Evolutionary conservation across 2,797 vertebrate genomes (phyloP).

Genomic region (Ambastaia sidthimunki): DNA sequence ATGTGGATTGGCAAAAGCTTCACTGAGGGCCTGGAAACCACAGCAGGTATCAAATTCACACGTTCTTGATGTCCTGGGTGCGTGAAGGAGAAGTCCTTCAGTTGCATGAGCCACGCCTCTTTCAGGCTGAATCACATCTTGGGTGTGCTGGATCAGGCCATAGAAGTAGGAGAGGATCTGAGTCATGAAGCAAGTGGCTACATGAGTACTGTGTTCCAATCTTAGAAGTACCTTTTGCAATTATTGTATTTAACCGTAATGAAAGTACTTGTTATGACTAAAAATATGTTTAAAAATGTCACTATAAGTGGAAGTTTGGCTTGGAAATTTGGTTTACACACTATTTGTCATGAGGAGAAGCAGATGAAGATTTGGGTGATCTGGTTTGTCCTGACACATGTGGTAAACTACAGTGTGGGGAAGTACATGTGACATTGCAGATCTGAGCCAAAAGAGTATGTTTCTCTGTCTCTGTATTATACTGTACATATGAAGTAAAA

Average conservation of each 20-base stretch:
- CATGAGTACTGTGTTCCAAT: background rate
- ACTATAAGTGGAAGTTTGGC: background rate
- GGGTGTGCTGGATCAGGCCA: conserved; percentile 5
- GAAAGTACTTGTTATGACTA: conserved; percentile 11
- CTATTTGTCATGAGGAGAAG: conserved; percentile 2
- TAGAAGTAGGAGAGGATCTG: conserved; percentile 40
- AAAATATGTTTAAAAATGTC: background rate
- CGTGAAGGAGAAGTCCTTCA: conserved; percentile 31
- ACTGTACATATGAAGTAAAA: too few species aligned
- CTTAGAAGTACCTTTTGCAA: background rate
- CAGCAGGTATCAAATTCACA: conserved; percentile 57
- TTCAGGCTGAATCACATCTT: conserved; percentile 34
- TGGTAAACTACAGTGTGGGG: background rate
- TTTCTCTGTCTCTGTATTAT: background rate
- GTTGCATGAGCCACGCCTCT: conserved; percentile 46
- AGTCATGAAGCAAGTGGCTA: conserved; percentile 28
- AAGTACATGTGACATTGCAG: background rate
- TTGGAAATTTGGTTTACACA: background rate
- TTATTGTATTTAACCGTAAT: conserved; percentile 5
- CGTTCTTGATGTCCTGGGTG: conserved; percentile 32
- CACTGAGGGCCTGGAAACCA: conserved; percentile 39
- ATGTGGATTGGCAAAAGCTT: conserved; percentile 41
- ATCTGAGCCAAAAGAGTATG: background rate
- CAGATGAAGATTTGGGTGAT: background rate
- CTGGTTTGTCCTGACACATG: background rate